A percentile compares a stretch with the other conserved stretches of the same genome.
Evolutionary conservation across 2,113 vertebrate genomes (phyloP).

Genomic region (Ageneiosus marmoratus): DNA sequence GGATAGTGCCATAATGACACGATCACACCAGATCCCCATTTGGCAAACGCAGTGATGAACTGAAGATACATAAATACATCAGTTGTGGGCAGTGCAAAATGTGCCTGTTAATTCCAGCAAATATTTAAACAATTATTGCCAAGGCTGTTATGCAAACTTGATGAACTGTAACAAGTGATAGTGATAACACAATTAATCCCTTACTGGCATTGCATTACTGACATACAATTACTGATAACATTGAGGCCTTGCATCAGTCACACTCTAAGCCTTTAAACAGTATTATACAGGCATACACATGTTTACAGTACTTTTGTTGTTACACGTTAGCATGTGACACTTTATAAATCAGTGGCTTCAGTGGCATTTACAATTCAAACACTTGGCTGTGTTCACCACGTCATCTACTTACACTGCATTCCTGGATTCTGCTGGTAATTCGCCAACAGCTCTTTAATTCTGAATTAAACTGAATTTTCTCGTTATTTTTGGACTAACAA

Average conservation of each 20-base stretch:
- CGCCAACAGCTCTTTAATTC: background rate
- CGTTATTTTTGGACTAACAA: background rate
- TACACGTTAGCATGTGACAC: background rate
- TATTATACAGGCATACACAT: background rate
- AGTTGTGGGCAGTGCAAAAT: conserved; percentile 18
- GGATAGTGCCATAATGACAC: background rate
- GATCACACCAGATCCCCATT: conserved; percentile 16
- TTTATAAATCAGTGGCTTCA: background rate
- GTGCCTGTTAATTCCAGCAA: background rate
- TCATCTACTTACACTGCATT: background rate
- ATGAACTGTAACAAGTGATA: background rate
- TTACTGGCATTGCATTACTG: background rate
- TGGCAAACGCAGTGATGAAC: conserved; percentile 4
- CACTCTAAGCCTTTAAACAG: background rate
- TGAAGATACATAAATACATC: conserved; percentile 17
- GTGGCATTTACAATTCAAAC: background rate
- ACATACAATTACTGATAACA: background rate
- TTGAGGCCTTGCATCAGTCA: background rate
- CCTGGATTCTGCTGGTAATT: background rate
- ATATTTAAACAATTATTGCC: background rate
- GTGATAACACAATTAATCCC: background rate
- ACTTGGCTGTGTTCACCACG: background rate
- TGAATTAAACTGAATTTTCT: background rate
- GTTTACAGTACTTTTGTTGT: background rate
- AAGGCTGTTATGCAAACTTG: conserved; percentile 3